Evolutionary conservation across 2,888 invertebrate genomes (phyloP).

Genomic region (Caenorhabditis parvicauda): DNA sequence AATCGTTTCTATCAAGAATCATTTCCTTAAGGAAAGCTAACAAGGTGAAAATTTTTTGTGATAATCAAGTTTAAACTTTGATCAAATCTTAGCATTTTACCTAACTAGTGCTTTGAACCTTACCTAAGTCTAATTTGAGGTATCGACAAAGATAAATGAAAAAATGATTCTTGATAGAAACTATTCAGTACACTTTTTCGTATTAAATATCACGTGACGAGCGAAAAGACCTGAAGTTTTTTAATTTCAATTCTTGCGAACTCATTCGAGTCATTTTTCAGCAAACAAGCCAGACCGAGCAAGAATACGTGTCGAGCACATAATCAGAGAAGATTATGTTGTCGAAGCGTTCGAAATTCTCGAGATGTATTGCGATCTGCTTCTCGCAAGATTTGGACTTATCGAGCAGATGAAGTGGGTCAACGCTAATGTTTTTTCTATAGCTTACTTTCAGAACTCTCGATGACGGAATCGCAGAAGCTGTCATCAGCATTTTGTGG

Average conservation of each 20-base stretch:
- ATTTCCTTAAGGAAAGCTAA: no score
- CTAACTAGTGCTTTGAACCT: no score
- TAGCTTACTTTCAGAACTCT: constrained; percentile 68
- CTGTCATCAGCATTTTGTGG: constrained; percentile 94
- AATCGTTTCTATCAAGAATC: no score
- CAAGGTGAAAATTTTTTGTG: no score
- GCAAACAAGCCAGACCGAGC: constrained; percentile 71
- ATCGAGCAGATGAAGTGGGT: constrained; percentile 90
- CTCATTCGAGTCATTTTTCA: constrained; percentile 16
- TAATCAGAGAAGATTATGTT: constrained; percentile 90
- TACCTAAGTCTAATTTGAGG: no score
- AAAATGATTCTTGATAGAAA: not conserved
- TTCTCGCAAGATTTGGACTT: constrained; percentile 91
- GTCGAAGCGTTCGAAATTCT: constrained; percentile 98
- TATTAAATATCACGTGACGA: not conserved
- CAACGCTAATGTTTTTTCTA: not conserved
- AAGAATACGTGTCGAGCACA: constrained; percentile 94
- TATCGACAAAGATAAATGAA: no score
- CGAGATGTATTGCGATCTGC: constrained; percentile 97
- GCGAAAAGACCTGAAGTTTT: not conserved
- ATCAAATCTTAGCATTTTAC: no score
- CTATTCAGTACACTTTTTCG: not conserved
- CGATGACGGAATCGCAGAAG: constrained; percentile 91
- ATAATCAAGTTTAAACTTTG: no score
- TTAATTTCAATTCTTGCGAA: no score